phyloP scores from a whole-genome alignment of 1,140 invertebrate genomes.

The Sycophila sp. region DNA sequence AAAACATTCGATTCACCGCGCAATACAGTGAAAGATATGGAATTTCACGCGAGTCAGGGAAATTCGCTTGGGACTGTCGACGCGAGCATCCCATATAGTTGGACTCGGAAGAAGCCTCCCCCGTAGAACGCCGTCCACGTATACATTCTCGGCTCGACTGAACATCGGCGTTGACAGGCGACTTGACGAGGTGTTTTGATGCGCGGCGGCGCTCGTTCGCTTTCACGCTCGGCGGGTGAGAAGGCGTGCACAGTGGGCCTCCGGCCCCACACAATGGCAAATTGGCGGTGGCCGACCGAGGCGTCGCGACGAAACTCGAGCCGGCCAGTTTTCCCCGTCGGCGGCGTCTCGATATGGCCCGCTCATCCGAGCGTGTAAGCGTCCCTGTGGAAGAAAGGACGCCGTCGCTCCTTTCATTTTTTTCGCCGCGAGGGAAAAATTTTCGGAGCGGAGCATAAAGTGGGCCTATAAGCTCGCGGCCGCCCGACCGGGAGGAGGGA shows the following conservation, averaged over 20 bases:
- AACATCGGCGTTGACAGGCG: background rate
- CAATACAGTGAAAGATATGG: too few species aligned
- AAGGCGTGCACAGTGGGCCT: background rate
- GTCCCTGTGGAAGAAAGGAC: too few species aligned
- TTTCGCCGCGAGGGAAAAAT: conserved; percentile 5
- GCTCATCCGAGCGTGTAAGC: background rate
- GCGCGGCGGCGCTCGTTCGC: background rate
- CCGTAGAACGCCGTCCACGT: too few species aligned
- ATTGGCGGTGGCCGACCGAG: conserved; percentile 32
- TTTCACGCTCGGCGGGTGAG: conserved; percentile 24
- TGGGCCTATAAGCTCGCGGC: conserved; percentile 33
- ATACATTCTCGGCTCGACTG: too few species aligned
- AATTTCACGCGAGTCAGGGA: too few species aligned
- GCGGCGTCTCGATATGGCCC: too few species aligned
- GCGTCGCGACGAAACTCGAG: conserved; percentile 11
- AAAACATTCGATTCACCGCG: too few species aligned
- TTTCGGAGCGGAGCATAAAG: conserved; percentile 31
- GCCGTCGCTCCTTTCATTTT: background rate
- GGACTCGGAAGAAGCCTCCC: too few species aligned
- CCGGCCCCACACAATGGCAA: conserved; percentile 21
- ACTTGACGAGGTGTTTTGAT: conserved; percentile 33
- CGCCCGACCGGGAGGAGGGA: conserved; percentile 39
- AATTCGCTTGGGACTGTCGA: too few species aligned
- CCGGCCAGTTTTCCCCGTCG: conserved; percentile 18
- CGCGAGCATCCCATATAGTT: too few species aligned